These are phyloP conservation scores for Ridgeia piscesae DNA, from an alignment of 1,140 invertebrate species.

Conservation along the genomic window DNA sequence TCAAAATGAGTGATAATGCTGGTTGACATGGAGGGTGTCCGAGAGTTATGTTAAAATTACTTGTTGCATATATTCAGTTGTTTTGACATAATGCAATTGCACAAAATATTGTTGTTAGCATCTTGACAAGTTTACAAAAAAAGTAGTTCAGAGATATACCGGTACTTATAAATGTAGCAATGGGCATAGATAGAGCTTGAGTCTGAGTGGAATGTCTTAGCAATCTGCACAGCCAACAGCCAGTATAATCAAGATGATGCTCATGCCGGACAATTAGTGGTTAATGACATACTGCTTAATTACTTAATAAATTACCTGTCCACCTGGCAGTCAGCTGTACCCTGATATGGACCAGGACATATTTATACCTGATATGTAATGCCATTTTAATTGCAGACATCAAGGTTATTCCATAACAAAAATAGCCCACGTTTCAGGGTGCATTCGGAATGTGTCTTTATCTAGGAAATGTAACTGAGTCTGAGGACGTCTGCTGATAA, in stretches of 20 bases:
- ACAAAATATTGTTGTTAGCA: neutral
- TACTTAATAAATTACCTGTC: neutral
- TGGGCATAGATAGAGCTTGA: neutral
- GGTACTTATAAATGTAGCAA: too few species aligned
- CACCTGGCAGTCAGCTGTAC: neutral
- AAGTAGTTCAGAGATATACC: too few species aligned
- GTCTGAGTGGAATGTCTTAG: neutral
- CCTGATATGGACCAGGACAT: neutral
- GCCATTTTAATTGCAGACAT: neutral
- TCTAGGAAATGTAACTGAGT: neutral
- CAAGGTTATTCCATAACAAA: neutral
- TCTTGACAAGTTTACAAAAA: neutral
- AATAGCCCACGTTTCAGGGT: neutral
- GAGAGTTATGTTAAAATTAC: neutral
- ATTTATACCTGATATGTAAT: neutral
- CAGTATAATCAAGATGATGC: neutral
- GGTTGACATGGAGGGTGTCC: neutral
- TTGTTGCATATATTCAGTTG: neutral
- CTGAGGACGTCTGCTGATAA: neutral
- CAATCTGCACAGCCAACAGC: neutral
- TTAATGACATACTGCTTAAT: neutral
- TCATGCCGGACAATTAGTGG: neutral
- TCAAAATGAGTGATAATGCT: neutral
- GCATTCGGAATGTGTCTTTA: neutral
- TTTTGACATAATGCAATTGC: neutral